These are phyloP conservation scores for Agonopterix alstromeriana DNA, from an alignment of 2,888 invertebrate species.

Conservation along the genomic window DNA sequence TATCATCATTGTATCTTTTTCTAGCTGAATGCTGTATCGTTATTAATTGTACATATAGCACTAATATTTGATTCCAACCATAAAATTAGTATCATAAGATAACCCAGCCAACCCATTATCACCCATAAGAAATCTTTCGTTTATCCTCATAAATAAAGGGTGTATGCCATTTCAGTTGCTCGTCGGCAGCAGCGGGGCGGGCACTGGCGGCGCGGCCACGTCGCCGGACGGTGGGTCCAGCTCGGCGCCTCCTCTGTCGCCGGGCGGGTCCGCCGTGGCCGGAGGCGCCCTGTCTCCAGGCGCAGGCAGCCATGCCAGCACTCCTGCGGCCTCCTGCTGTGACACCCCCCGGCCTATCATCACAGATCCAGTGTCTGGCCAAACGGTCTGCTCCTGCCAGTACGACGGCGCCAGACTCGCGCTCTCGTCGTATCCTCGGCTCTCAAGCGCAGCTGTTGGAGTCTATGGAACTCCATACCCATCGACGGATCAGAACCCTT, in stretches of 20 bases:
- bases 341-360: conserved; percentile 94
- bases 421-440: conserved; percentile 85
- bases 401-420: conserved; percentile 93
- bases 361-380: conserved; percentile 94
- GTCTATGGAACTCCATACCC: conserved; percentile 93
- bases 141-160: conserved; percentile 4
- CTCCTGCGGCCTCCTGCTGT: conserved; percentile 83
- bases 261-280: conserved; percentile 81
- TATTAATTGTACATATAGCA: too few species aligned
- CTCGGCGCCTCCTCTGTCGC: conserved; percentile 84
- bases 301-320: conserved; percentile 70
- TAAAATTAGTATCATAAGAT: too few species aligned
- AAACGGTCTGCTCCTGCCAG: conserved; percentile 95
- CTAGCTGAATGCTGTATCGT: too few species aligned
- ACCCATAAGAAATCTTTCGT: background rate
- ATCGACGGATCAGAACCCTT: conserved; percentile 93
- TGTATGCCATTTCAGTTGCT: conserved; percentile 73
- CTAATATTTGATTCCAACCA: too few species aligned
- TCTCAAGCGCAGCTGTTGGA: conserved; percentile 85
- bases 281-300: conserved; percentile 77
- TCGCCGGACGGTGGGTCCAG: conserved; percentile 83
- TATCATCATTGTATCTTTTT: too few species aligned
- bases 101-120: too few species aligned
- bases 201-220: conserved; percentile 83
- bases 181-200: conserved; percentile 85